phyloP scores from a whole-genome alignment of 1,140 invertebrate genomes.

The Capitella teleta region DNA sequence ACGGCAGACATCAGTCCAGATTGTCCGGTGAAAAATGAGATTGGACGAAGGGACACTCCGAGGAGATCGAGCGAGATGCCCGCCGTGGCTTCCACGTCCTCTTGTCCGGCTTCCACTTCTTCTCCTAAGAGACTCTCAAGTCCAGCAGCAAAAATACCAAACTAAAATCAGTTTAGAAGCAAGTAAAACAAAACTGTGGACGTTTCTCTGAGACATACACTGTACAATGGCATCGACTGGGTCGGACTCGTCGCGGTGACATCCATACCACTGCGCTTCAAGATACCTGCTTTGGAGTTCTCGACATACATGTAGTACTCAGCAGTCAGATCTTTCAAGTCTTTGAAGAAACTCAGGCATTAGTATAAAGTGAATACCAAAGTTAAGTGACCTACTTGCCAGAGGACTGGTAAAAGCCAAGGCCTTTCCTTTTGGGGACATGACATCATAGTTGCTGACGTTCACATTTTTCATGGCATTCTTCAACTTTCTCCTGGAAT shows the following conservation, averaged over 20 bases:
- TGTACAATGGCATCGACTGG: constrained; percentile 6
- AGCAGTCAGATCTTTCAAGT: background rate
- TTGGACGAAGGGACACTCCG: constrained; percentile 65
- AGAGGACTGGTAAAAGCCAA: constrained; percentile 32
- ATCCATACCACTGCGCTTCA: constrained; percentile 38
- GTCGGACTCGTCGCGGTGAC: constrained; percentile 14
- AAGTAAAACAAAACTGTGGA: no score
- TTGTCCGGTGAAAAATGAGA: constrained; percentile 73
- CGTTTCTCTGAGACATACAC: constrained; percentile 7
- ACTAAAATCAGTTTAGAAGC: constrained; percentile 48
- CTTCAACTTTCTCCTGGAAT: background rate
- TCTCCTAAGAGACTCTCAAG: constrained; percentile 51
- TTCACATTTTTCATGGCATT: background rate
- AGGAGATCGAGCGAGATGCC: constrained; percentile 73
- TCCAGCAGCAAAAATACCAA: constrained; percentile 71
- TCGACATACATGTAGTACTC: constrained; percentile 32
- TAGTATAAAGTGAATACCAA: background rate
- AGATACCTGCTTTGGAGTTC: constrained; percentile 28
- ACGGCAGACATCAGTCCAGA: constrained; percentile 79
- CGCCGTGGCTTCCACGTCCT: constrained; percentile 51
- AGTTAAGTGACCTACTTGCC: constrained; percentile 20
- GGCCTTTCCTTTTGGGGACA: constrained; percentile 32
- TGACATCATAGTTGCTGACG: constrained; percentile 25
- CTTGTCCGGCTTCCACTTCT: constrained; percentile 16
- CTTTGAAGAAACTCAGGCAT: background rate